Evolutionary conservation across 1,140 invertebrate genomes (phyloP).

Genomic region (Pseudomyrmex gracilis): DNA sequence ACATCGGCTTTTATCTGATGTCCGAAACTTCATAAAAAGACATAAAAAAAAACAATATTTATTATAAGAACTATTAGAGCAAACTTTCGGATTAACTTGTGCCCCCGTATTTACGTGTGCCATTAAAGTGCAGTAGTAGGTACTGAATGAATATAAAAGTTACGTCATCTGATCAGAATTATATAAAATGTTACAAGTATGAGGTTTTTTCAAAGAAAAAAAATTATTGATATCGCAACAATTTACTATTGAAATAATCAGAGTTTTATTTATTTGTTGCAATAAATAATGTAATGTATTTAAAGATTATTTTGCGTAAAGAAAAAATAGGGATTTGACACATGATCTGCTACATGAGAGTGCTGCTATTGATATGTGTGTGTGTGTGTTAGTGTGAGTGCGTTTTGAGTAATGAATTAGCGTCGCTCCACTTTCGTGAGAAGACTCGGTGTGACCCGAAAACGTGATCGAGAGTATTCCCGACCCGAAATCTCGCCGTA

Average conservation of each 20-base stretch:
- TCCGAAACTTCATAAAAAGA: background rate
- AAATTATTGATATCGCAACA: no score
- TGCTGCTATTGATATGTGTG: background rate
- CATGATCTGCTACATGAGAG: slow-evolving; percentile 19
- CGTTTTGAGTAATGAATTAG: slow-evolving; percentile 54
- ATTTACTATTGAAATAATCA: no score
- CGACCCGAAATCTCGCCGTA: slow-evolving; percentile 7
- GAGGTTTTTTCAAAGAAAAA: no score
- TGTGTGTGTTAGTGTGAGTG: no score
- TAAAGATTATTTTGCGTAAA: no score
- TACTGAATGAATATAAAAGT: slow-evolving; percentile 20
- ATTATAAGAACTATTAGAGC: no score
- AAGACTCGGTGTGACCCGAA: slow-evolving; percentile 39
- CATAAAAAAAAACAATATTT: no score
- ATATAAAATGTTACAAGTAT: background rate
- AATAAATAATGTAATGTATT: no score
- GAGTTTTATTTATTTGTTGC: no score
- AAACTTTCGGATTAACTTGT: background rate
- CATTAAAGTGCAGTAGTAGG: background rate
- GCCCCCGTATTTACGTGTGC: background rate
- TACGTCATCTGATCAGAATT: background rate
- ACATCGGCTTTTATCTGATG: background rate
- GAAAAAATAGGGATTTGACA: background rate
- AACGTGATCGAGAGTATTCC: slow-evolving; percentile 21
- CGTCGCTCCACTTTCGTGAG: slow-evolving; percentile 60